These are phyloP conservation scores for Eilema sororculum DNA, from an alignment of 2,888 invertebrate species.

Conservation along the genomic window DNA sequence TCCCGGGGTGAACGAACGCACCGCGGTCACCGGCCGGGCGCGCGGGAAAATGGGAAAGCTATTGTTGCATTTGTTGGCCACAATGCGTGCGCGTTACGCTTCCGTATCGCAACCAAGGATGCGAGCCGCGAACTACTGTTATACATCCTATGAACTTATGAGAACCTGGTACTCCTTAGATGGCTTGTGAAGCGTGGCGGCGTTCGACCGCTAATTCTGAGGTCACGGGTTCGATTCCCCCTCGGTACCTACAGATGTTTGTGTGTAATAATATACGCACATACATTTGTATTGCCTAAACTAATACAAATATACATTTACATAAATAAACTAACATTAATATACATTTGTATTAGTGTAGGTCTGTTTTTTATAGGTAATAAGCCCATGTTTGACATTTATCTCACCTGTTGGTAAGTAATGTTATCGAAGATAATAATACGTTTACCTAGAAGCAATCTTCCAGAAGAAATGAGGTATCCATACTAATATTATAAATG, in stretches of 20 bases:
- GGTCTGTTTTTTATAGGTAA: neutral
- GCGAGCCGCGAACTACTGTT: constrained; percentile 49
- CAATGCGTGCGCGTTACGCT: constrained; percentile 65
- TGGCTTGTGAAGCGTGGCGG: neutral
- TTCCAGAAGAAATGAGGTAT: neutral
- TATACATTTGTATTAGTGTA: neutral
- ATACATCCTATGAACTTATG: constrained; percentile 35
- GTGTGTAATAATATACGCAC: too few species aligned
- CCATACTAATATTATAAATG: too few species aligned
- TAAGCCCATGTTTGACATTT: too few species aligned
- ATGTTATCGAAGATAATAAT: too few species aligned
- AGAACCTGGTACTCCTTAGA: constrained; percentile 32
- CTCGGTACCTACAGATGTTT: neutral
- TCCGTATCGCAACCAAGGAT: constrained; percentile 51
- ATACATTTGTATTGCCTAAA: too few species aligned
- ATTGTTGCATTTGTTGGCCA: constrained; percentile 68
- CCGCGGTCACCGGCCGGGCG: constrained; percentile 73
- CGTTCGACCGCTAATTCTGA: neutral
- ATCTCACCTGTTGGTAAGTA: too few species aligned
- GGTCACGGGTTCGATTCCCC: neutral
- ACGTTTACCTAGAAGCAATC: too few species aligned
- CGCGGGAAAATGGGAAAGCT: constrained; percentile 73
- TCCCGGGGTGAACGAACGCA: constrained; percentile 57
- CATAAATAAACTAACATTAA: too few species aligned
- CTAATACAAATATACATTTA: too few species aligned